phyloP scores from a whole-genome alignment of 2,797 vertebrate genomes.

The Emydoidea blandingii region DNA sequence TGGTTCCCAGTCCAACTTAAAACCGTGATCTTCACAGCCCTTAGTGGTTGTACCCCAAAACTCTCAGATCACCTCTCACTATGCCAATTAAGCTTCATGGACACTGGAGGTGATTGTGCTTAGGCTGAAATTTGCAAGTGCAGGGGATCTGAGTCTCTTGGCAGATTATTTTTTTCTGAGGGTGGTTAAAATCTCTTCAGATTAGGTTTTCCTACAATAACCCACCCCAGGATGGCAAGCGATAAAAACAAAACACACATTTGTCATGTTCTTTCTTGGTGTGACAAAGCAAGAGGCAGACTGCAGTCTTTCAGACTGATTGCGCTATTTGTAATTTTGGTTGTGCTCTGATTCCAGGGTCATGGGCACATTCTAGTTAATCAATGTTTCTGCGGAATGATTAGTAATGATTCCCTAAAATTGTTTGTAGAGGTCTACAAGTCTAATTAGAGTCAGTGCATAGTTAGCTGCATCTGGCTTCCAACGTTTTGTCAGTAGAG shows the following conservation, averaged over 20 bases:
- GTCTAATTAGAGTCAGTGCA: background rate
- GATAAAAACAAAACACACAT: background rate
- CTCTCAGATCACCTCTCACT: background rate
- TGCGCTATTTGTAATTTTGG: background rate
- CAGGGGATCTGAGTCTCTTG: accelerated
- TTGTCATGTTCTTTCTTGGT: background rate
- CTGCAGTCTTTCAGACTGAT: background rate
- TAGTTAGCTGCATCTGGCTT: background rate
- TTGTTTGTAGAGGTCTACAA: conserved; percentile 60
- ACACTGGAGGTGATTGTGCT: accelerated
- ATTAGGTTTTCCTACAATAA: background rate
- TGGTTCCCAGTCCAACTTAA: background rate
- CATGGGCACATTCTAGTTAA: background rate
- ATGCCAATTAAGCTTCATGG: background rate
- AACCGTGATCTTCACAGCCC: background rate
- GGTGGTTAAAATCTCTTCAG: background rate
- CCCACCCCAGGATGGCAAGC: accelerated
- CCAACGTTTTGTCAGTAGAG: background rate
- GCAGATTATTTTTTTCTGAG: background rate
- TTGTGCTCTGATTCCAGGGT: background rate
- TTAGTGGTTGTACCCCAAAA: background rate
- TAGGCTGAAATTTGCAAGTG: background rate
- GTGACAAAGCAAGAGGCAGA: background rate
- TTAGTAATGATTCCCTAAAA: background rate
- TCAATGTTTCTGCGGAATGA: background rate